Conservation (phyloP, 2,888 invertebrate genomes). For the Dolichomitus sp. region DNA sequence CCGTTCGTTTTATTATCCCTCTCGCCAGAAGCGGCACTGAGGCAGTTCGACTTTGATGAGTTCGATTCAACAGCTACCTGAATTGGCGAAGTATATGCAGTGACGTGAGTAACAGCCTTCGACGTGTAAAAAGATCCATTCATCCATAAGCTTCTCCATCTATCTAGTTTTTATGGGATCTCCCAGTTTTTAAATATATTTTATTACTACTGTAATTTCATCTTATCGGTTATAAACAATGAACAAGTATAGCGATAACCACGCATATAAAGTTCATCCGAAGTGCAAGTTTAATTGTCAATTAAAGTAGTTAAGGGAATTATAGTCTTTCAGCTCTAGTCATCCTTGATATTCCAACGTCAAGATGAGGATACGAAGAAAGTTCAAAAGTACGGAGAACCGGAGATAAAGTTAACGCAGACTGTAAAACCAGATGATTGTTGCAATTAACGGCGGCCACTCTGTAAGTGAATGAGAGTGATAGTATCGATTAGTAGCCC, state of each 20-base stretch:
- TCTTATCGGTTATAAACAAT: conserved; percentile 5
- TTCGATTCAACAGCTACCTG: conserved; percentile 40
- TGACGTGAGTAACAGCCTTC: background rate
- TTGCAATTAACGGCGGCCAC: conserved; percentile 52
- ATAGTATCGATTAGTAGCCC: conserved; percentile 60
- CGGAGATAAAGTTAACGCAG: conserved; percentile 54
- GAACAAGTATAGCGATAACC: conserved; percentile 3
- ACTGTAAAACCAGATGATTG: conserved; percentile 54
- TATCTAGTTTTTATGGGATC: background rate
- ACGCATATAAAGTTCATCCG: background rate
- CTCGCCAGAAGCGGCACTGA: conserved; percentile 14
- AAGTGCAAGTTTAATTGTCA: conserved; percentile 40
- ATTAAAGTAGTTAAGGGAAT: conserved; percentile 23
- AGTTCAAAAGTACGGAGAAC: conserved; percentile 1
- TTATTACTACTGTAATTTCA: background rate
- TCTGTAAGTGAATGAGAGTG: conserved; percentile 17
- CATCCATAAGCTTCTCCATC: background rate
- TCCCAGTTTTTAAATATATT: background rate
- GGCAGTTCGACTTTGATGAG: conserved; percentile 56
- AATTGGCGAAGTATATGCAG: background rate
- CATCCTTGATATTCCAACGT: conserved; percentile 1
- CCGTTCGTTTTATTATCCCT: conserved; percentile 36
- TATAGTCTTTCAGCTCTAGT: conserved; percentile 1
- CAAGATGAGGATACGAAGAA: conserved; percentile 8
- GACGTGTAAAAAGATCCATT: conserved; percentile 3